Evolutionary conservation across 2,888 invertebrate species (phyloP).

Genomic region (Poecilobothrus nobilitatus): DNA sequence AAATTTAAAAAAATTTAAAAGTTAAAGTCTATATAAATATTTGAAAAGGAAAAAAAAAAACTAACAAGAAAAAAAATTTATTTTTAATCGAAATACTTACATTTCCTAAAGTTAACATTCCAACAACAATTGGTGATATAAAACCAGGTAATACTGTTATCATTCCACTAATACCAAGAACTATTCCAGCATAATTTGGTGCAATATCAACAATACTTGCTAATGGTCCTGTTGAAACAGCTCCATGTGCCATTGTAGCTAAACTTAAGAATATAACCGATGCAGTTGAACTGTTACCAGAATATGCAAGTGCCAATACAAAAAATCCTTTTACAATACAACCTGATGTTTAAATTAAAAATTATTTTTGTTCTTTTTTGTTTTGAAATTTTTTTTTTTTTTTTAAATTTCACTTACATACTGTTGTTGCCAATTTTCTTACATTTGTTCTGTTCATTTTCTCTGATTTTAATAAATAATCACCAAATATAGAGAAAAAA

Average conservation of each 20-base stretch:
- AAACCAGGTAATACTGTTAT: constrained; percentile 52
- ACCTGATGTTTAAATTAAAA: constrained; percentile 37
- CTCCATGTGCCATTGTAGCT: constrained; percentile 58
- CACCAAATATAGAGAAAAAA: constrained; percentile 49
- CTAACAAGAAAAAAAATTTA: neutral
- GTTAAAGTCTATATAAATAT: neutral
- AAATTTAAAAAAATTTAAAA: too few relatives aligned
- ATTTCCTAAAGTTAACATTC: constrained; percentile 53
- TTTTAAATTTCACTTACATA: constrained; percentile 43
- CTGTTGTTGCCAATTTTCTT: constrained; percentile 53
- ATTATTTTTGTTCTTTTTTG: neutral
- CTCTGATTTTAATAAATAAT: constrained; percentile 50
- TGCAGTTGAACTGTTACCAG: constrained; percentile 52
- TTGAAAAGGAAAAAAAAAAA: neutral
- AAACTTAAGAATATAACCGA: constrained; percentile 54
- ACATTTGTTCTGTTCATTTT: constrained; percentile 54
- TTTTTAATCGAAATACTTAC: constrained; percentile 44
- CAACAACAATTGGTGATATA: constrained; percentile 54
- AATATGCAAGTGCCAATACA: constrained; percentile 53
- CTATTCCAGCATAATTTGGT: constrained; percentile 52
- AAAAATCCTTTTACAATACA: constrained; percentile 54
- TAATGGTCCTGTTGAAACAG: constrained; percentile 57
- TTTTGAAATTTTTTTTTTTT: constrained; percentile 4
- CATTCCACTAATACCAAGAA: constrained; percentile 54
- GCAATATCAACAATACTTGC: constrained; percentile 60